Conservation (phyloP, 2,797 vertebrate species). For the Delichon dasypus region DNA sequence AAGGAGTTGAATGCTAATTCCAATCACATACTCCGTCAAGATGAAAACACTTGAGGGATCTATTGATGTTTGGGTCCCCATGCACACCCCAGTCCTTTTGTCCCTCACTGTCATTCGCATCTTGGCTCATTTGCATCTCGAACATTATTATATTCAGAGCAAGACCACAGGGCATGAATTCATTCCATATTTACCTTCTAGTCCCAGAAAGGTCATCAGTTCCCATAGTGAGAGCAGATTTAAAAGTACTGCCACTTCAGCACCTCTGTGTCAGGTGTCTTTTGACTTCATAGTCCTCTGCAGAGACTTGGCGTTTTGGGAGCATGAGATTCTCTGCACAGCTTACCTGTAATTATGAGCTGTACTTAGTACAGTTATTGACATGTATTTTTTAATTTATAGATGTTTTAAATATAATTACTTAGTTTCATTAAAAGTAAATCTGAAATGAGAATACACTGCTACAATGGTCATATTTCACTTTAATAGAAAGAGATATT, state of each 20-base stretch:
- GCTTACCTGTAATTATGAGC: conserved; percentile 16
- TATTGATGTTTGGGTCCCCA: not conserved
- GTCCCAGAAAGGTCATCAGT: not conserved
- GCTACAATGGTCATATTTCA: not conserved
- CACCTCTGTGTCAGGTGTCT: not conserved
- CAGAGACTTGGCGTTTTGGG: not conserved
- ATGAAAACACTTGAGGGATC: not conserved
- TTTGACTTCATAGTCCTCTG: not conserved
- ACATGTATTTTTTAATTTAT: not conserved
- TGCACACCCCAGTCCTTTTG: not conserved
- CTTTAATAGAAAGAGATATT: not conserved
- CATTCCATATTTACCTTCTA: not conserved
- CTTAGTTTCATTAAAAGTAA: conserved; percentile 29
- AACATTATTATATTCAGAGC: not conserved
- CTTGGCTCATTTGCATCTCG: not conserved
- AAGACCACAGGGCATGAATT: not conserved
- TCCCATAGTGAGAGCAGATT: not conserved
- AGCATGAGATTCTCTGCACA: not conserved
- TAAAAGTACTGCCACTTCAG: not conserved
- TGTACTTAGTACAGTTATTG: not conserved
- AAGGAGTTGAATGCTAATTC: not conserved
- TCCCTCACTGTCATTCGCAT: not conserved
- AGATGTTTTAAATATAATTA: conserved; percentile 32
- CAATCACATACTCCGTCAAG: not conserved
- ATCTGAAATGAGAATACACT: not conserved